A percentile compares a stretch with the other conserved stretches of the same genome.
phyloP scores from a whole-genome alignment of 2,113 vertebrate genomes.

The Carassius carassius region DNA sequence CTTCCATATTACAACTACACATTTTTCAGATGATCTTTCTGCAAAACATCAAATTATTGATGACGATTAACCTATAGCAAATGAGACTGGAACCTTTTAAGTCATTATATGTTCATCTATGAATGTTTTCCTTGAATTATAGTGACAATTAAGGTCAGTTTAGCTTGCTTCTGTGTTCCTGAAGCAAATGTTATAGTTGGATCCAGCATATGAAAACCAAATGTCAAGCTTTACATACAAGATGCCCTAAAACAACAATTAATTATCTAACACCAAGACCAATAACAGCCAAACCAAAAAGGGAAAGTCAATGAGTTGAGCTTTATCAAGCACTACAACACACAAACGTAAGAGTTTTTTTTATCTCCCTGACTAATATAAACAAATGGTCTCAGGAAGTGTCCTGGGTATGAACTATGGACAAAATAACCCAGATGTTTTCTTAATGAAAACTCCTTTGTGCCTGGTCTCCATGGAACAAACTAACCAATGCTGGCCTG shows the following conservation, averaged over 20 bases:
- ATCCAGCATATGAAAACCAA: no score
- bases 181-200: background rate
- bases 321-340: background rate
- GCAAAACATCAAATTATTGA: background rate
- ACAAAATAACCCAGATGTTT: slow-evolving; percentile 3
- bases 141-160: background rate
- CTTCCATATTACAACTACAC: background rate
- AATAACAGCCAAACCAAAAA: background rate
- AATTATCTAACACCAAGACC: background rate
- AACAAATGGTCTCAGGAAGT: background rate
- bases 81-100: background rate
- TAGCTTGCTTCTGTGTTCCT: background rate
- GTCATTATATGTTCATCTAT: background rate
- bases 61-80: background rate
- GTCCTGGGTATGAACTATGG: background rate
- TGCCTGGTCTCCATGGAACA: slow-evolving; percentile 5
- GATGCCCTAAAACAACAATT: background rate
- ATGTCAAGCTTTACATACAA: no score
- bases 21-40: background rate
- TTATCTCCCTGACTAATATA: background rate
- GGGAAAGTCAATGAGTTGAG: background rate
- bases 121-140: background rate
- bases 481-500: background rate
- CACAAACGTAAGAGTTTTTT: background rate
- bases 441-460: slow-evolving; percentile 6